Evolutionary conservation across 2,888 invertebrate genomes (phyloP).

Genomic region (Aethes cnicana): DNA sequence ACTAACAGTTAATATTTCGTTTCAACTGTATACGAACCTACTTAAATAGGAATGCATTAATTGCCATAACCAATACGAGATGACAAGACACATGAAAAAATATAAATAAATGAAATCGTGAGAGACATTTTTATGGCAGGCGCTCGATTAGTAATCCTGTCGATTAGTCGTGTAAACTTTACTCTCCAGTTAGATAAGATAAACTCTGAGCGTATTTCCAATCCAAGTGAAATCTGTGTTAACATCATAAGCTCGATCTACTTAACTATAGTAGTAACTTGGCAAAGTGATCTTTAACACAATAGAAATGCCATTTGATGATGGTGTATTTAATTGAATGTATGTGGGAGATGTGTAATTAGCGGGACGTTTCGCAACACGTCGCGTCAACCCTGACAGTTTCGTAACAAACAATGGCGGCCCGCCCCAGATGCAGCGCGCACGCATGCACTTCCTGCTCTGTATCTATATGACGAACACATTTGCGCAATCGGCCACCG

Average conservation of each 20-base stretch:
- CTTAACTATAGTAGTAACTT: background rate
- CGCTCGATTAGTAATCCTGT: background rate
- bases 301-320: no score
- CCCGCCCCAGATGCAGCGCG: constrained; percentile 76
- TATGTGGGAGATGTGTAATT: constrained; percentile 68
- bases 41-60: constrained; percentile 23
- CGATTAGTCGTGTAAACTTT: background rate
- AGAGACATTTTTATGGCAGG: background rate
- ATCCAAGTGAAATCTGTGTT: no score
- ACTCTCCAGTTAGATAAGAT: no score
- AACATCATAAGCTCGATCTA: background rate
- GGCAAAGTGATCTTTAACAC: no score
- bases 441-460: constrained; percentile 80
- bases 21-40: constrained; percentile 51
- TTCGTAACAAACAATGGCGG: constrained; percentile 78
- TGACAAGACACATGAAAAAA: constrained; percentile 1
- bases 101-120: constrained; percentile 7
- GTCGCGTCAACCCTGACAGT: constrained; percentile 80
- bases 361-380: constrained; percentile 77
- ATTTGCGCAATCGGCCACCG: constrained; percentile 63
- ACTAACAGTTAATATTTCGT: constrained; percentile 60
- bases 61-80: constrained; percentile 8
- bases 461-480: constrained; percentile 62
- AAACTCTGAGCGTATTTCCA: no score
- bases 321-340: constrained; percentile 16